Base-by-base conservation (phyloP, 2,113 vertebrate genomes). In the Python bivittatus region DNA sequence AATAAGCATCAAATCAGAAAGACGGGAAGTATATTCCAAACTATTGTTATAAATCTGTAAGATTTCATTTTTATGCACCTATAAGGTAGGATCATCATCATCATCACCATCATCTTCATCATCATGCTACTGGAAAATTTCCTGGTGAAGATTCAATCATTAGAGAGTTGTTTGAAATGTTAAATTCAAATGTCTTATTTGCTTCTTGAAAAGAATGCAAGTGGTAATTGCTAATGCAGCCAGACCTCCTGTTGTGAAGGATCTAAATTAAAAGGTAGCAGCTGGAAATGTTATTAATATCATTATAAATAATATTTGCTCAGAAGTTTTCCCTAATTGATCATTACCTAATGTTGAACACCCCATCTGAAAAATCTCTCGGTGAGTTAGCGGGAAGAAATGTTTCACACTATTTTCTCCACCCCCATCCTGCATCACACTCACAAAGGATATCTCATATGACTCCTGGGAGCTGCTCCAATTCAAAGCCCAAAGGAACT, bases 221-320 rank as follows among this genome's bases (percentile, higher is more conserved):
- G 53, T 88, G 86, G 86, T 84, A 92, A 88, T 84, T 92, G 86
- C 64, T 84, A 56, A 52, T 88, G 42, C 20, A 88, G 64, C 68
- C 58, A 52, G 64, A 72, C 27, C 54, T 56, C 68, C 86, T 88
- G 54, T 58, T 48, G 91, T 54, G 57, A 88, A 58, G 42, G 54
- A 42, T 84, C 64, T 92, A 88, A 88, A 92, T 92, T 88, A 92
- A 92, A 79, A 56, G 27, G 68, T 88, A 92, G 83, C 52, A 58
- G 53, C 64, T 83, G 53, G 54, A 92, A 92, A 92, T 83, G 38
- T 53, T 91, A 86, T 85, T 53, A 85, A 88, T 92, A 38, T 56
- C 27, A 88, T 88, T 88, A 84, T 83, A 58, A 60, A 79, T 92
- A 88, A 88, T 92, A 83, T 58, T 84, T 58, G 84, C 29, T 84